Conservation (phyloP, 2,797 vertebrate genomes). For the Decapterus maruadsi region DNA sequence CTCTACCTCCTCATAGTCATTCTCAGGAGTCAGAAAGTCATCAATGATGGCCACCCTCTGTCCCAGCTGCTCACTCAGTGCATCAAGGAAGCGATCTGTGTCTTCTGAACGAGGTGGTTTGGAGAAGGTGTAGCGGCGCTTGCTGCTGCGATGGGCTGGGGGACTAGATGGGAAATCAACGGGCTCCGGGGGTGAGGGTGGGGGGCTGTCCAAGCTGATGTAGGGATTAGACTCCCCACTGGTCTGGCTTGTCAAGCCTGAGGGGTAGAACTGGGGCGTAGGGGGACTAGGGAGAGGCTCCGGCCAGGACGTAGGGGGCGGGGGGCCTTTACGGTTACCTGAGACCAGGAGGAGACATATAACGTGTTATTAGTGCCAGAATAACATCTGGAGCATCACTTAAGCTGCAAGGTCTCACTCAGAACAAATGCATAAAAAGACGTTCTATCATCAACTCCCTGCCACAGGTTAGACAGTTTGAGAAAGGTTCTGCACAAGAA, state of each 20-base stretch:
- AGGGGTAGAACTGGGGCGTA: constrained; percentile 85
- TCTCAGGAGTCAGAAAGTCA: constrained; percentile 96
- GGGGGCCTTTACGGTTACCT: constrained; percentile 82
- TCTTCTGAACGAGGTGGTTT: constrained; percentile 90
- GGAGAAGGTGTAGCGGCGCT: constrained; percentile 96
- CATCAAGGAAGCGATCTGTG: constrained; percentile 96
- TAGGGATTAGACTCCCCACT: constrained; percentile 97
- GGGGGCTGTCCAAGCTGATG: constrained; percentile 95
- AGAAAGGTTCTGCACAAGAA: not conserved
- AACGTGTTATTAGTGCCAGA: not conserved
- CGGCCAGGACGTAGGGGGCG: constrained; percentile 84
- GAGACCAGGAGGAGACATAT: constrained; percentile 20
- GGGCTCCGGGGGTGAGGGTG: constrained; percentile 89
- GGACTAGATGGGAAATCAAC: constrained; percentile 83
- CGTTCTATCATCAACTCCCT: not conserved
- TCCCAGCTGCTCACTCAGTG: constrained; percentile 94
- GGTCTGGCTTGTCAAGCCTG: constrained; percentile 88
- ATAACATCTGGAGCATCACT: constrained; percentile 4
- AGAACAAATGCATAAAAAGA: not conserved
- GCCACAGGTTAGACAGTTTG: not conserved
- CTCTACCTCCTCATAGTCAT: constrained; percentile 97
- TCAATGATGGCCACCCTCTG: constrained; percentile 91
- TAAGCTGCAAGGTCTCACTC: not conserved
- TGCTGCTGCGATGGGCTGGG: constrained; percentile 80
- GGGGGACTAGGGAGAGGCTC: constrained; percentile 86